Base-by-base conservation (phyloP, 2,888 invertebrate genomes). In the Meloe dianella region DNA sequence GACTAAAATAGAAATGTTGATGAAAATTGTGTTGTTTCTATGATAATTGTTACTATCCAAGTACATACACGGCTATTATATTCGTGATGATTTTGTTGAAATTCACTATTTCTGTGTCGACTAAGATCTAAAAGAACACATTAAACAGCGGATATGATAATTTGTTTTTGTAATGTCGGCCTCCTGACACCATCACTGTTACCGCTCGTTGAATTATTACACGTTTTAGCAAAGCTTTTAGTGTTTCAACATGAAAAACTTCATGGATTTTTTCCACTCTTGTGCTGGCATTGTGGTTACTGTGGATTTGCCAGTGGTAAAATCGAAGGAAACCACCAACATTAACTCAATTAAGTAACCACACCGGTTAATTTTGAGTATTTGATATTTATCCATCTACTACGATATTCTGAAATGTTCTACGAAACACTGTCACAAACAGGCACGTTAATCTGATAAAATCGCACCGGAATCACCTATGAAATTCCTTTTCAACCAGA, bases 141-240 rank as follows among this genome's bases (percentile, higher is more conserved):
- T 77, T 77, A 76, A 74, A 74, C 72, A 74, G 69, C 76, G 77
- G 76, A 76, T 77, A 75, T 77, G 76, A 77, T 77, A 77, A 77
- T 77, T 77, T 75, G 77, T 75, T 75, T 75, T 75, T 73, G 74
- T 73, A 72, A 70, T 71, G 67, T 64, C 58, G 67, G 70, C 69
- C 65, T 67, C 63, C 63, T 62, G 51, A 51, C 54, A 17, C 62
- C 62, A 47, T 51, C 29, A 62, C 51, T 17, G 41, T 20, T 27
- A 17, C 7, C n/a, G 12, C 30, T n/a, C 17, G 22, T 54, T 71
- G 65, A 67, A 71, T 67, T 71, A 69, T 71, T 69, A 66, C 62
- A 64, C 67, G 67, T 71, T 71, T 67, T 30, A 22, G 64, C 65
- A 69, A 64, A 65, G 69, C 71, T 69, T 65, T 71, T 67, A 70